Base-by-base conservation (phyloP, 2,113 vertebrate species). In the Cavia porcellus region DNA sequence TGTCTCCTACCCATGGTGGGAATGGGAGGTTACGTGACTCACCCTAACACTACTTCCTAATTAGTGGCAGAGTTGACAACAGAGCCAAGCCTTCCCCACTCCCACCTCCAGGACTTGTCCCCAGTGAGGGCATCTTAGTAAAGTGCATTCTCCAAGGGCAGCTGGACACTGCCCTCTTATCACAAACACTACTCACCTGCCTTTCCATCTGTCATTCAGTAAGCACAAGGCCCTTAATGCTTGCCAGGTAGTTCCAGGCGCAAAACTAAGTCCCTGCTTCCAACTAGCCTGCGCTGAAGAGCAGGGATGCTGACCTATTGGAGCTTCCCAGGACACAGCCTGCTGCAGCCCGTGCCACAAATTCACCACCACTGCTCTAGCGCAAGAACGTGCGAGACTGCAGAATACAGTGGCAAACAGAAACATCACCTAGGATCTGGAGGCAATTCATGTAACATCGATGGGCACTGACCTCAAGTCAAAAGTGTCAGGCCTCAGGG, bases 1-100 rank as follows among this genome's bases (percentile, higher is more conserved):
- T 75, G 30, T 66, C 85, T 94, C 68, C 47, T 13, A 45, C 61
- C 82, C 14, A 42, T 90, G n/a, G 86, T 86, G 55, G 47, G 82
- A 89, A n/a, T 83, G 55, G 95, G 90, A 66, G 52, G 81, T 92
- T 89, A 94, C 87, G 52, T 96, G 94, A 96, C 84, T 97, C 84
- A 88, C 30, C 50, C 81, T 81, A 52, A 89, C 57, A 57, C 68
- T 77, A 30, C 57, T 55, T 94, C 62, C 62, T 93, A 86, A 92
- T 94, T 86, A 95, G 86, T 86, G 32, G 81, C 86, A 91, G 59
- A 96, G 59, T 45, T 82, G 77, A 68, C 42, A 57, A 77, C 61
- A 66, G 90, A 70, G 38, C 55, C 57, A 50, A 20, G 30, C 64
- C 32, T 85, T 82, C 70, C 92, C 12, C 42, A 84, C 83, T 1